Percentiles rank a stretch among this genome's conserved stretches.
These are phyloP conservation scores for Dolomedes plantarius DNA, from an alignment of 2,888 invertebrate genomes.

Conservation along the genomic window DNA sequence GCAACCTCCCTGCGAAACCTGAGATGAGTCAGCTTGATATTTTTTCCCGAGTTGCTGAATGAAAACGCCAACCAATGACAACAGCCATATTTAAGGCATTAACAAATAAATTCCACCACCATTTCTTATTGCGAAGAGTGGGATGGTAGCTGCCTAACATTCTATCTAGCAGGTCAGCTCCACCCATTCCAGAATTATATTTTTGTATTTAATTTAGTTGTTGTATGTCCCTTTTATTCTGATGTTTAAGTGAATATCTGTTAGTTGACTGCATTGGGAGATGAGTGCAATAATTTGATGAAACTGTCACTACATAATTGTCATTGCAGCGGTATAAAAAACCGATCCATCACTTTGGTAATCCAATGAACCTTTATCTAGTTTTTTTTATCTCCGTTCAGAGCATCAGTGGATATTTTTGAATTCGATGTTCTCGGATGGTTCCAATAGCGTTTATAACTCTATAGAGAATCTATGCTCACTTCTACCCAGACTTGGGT, in stretches of 20 bases:
- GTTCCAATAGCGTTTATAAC: no score
- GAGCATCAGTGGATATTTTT: no score
- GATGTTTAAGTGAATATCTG: background rate
- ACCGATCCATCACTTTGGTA: no score
- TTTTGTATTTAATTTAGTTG: constrained; percentile 9
- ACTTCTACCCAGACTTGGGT: no score
- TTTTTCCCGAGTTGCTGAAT: background rate
- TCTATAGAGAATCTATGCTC: no score
- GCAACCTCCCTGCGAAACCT: background rate
- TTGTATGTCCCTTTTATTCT: constrained; percentile 15
- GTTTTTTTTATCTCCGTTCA: no score
- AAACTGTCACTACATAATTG: no score
- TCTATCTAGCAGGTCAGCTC: constrained; percentile 21
- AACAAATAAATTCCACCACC: no score
- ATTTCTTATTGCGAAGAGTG: no score
- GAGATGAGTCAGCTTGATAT: background rate
- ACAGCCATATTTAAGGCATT: constrained; percentile 12
- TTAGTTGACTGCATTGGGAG: no score
- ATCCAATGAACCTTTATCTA: background rate
- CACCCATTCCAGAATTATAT: constrained; percentile 4
- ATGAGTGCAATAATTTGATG: no score
- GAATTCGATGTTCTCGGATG: no score
- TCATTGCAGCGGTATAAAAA: constrained; percentile 9
- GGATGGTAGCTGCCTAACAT: background rate
- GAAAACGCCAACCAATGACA: background rate